Conservation (phyloP, 2,888 invertebrate species). For the Coelinius sp. region DNA sequence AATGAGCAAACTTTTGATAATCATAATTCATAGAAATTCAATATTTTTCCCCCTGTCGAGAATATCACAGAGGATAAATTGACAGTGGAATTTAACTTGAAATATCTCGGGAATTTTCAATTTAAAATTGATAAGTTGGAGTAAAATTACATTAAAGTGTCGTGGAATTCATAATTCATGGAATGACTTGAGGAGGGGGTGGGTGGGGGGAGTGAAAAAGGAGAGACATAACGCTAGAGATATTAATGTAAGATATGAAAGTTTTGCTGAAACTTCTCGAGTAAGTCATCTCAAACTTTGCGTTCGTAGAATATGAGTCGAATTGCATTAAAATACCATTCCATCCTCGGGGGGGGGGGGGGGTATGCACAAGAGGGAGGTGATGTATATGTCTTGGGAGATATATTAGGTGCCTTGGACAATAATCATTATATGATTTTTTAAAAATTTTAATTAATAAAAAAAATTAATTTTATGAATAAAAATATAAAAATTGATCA, state of each 20-base stretch:
- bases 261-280: constrained; percentile 33
- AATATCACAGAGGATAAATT: not conserved
- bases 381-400: constrained; percentile 2
- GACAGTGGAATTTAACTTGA: not conserved
- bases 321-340: constrained; percentile 40
- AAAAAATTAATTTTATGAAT: no score
- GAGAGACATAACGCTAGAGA: constrained; percentile 15
- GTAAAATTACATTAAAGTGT: constrained; percentile 37
- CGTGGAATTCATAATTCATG: constrained; percentile 36
- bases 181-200: no score
- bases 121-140: constrained; percentile 34
- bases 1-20: not conserved
- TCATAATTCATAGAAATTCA: no score
- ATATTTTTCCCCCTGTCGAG: not conserved
- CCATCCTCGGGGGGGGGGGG: constrained; percentile 1
- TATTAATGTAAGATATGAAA: constrained; percentile 41
- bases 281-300: constrained; percentile 39
- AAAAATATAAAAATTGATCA: no score
- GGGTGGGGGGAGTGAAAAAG: constrained; percentile 8
- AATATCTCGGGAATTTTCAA: constrained; percentile 13
- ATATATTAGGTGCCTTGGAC: constrained; percentile 26
- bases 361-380: not conserved
- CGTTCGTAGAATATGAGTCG: constrained; percentile 31
- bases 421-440: no score
- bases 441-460: no score